Evolutionary conservation across 2,113 vertebrate species (phyloP).

Genomic region (Labrus mixtus): DNA sequence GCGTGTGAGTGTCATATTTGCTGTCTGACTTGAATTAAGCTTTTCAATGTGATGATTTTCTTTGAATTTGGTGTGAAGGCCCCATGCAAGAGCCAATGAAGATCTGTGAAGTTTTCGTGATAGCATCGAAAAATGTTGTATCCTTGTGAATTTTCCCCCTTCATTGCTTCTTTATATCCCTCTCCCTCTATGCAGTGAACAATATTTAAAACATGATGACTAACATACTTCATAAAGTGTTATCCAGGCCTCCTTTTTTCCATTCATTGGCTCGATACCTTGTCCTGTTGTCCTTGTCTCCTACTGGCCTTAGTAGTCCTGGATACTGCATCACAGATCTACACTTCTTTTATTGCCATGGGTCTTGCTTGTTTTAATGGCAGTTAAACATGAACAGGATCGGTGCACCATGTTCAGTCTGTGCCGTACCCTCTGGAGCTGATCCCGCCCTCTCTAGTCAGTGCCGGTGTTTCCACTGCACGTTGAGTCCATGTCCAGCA

Average conservation of each 20-base stretch:
- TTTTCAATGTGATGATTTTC: constrained; percentile 11
- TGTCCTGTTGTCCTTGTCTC: constrained; percentile 2
- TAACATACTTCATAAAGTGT: neutral
- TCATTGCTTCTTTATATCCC: neutral
- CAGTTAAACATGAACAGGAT: too few species aligned
- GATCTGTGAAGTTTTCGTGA: constrained; percentile 1
- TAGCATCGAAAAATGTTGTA: neutral
- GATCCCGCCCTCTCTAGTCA: too few species aligned
- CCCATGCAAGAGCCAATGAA: neutral
- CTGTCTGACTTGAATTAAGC: constrained; percentile 29
- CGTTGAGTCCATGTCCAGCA: too few species aligned
- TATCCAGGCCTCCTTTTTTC: constrained; percentile 24
- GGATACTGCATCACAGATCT: constrained; percentile 32
- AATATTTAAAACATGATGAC: constrained; percentile 16
- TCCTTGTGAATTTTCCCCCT: neutral
- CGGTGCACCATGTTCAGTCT: too few species aligned
- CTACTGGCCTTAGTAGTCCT: too few species aligned
- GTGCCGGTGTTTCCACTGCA: too few species aligned
- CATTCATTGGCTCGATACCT: constrained; percentile 2
- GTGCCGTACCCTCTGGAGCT: too few species aligned
- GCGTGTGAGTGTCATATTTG: constrained; percentile 23
- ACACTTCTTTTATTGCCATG: constrained; percentile 21
- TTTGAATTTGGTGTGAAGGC: constrained; percentile 5
- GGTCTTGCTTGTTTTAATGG: constrained; percentile 5
- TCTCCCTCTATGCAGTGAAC: neutral